Conservation (phyloP, 2,888 invertebrate genomes). For the Metellina segmentata region DNA sequence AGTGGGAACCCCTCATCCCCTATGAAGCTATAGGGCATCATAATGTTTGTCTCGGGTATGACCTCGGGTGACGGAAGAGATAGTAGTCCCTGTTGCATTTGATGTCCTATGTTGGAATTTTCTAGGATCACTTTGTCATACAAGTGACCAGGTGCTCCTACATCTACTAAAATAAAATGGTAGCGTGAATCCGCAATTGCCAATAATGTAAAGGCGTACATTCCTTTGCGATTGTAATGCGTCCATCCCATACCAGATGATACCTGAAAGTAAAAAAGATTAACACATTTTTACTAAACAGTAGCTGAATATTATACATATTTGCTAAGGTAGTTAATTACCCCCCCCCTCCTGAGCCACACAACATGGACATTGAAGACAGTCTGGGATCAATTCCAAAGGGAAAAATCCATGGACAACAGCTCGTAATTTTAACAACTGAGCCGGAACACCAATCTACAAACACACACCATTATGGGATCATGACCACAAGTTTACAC, state of each 20-base stretch:
- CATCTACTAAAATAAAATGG: not conserved
- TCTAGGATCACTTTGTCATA: not conserved
- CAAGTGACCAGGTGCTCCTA: not conserved
- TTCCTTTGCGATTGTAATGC: not conserved
- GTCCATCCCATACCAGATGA: not conserved
- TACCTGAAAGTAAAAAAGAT: not conserved
- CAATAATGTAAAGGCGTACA: not conserved
- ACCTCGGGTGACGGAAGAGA: not conserved
- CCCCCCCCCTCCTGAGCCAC: too few relatives aligned
- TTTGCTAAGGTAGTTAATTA: too few relatives aligned
- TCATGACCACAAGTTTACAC: too few relatives aligned
- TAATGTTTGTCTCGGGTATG: not conserved
- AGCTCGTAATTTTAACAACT: too few relatives aligned
- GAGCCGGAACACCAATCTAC: too few relatives aligned
- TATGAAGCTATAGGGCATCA: not conserved
- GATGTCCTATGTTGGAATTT: not conserved
- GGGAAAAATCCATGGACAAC: too few relatives aligned
- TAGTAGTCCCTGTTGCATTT: not conserved
- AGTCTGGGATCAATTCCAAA: too few relatives aligned
- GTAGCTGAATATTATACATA: too few relatives aligned
- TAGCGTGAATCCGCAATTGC: not conserved
- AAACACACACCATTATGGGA: too few relatives aligned
- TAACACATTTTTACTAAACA: too few relatives aligned
- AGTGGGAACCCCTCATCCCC: not conserved
- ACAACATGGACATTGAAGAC: too few relatives aligned